Base-by-base conservation (phyloP, 92 coral and sea anemone species). In the Virgularia gustaviana region DNA sequence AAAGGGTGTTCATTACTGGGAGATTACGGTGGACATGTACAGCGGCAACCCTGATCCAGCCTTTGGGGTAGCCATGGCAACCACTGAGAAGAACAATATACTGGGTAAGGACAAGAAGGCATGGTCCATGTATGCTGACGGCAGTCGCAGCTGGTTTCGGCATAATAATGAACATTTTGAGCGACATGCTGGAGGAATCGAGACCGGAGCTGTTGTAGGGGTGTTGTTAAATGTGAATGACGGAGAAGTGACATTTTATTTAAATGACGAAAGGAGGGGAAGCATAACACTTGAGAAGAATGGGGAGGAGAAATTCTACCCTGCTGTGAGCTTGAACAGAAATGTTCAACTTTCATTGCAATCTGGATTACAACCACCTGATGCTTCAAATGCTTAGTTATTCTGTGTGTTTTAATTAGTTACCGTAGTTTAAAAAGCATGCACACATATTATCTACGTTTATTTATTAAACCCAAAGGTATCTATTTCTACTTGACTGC, bases 41-140 rank as follows among this genome's bases (percentile, higher is more conserved):
- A 89, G 87, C 57, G 91, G 97, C 78, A 91, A 91, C 77, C 97
- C 97, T 22, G 97, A 91, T 53, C 97, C 97, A 0, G 97, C 97
- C 19, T 85, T 91, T 66, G 97, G 97, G 25, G 97, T 91, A 63
- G 97, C 97, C 53, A 56, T 85, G 36, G 87, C 83, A 22, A 84
- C 85, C 76, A 91, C 97, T 36, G 81, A 89, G 73, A 91, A 86
- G 81, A 95, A 89, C 49, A 86, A 96, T 65, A 91, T 91, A 43
- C 80, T 91, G 57, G 97, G 95, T 28, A 91, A 91, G 47, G 97
- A 91, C 51, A 83, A 81, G 77, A 91, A 84, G 54, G 97, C 92
- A 0, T 91, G 97, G 97, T 91, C 91, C 35, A 91, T 91, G 97
- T 91, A 91, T 77, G 90, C 90, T 41, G 97, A 91, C 66, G 87